Conservation (phyloP, 2,888 invertebrate species). For the Limnephilus auricula region DNA sequence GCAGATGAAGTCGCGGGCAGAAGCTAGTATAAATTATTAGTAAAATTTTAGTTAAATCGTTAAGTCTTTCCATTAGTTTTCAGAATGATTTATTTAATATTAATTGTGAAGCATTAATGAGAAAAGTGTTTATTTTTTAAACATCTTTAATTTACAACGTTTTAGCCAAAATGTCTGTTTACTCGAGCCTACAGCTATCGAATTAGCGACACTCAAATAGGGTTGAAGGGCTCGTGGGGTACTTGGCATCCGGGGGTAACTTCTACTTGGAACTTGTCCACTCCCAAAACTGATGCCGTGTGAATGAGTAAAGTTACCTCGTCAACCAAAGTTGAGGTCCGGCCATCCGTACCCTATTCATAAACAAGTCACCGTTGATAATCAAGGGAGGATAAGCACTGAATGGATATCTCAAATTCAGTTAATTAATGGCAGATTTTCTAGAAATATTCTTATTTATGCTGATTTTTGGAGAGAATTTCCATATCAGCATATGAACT, state of each 20-base stretch:
- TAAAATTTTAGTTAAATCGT: background rate
- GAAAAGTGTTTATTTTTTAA: background rate
- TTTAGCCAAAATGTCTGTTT: background rate
- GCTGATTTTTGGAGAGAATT: background rate
- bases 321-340: background rate
- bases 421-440: background rate
- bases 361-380: constrained; percentile 10
- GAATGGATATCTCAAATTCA: background rate
- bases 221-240: background rate
- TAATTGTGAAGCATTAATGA: background rate
- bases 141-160: background rate
- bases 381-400: background rate
- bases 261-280: background rate
- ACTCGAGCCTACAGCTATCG: background rate
- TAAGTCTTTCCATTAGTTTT: background rate
- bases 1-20: too few species aligned
- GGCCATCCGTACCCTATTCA: constrained; percentile 10
- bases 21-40: background rate
- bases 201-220: background rate
- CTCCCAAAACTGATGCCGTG: background rate
- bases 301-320: constrained; percentile 18
- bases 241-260: background rate
- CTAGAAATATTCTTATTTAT: background rate
- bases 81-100: background rate
- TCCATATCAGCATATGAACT: background rate